These are phyloP conservation scores for Cephus pygmeus DNA, from an alignment of 2,888 invertebrate genomes.

Conservation along the genomic window DNA sequence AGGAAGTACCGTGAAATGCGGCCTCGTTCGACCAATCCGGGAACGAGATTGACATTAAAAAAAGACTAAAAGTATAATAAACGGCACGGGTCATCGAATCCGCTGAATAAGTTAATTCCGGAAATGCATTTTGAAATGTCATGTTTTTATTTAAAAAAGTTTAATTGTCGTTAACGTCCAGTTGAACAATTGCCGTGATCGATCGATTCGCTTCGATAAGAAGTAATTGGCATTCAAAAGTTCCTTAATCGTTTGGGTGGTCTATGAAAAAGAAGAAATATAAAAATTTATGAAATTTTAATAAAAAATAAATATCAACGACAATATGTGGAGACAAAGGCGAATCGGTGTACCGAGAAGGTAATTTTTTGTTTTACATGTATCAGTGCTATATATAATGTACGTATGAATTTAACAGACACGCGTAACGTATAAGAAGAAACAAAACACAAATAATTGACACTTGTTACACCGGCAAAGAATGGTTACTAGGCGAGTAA, in stretches of 20 bases:
- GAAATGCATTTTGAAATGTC: not conserved
- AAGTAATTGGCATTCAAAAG: not conserved
- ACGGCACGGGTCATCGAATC: not conserved
- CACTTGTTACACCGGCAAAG: not conserved
- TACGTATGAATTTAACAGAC: not conserved
- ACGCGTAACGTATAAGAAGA: not conserved
- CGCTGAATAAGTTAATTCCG: not conserved
- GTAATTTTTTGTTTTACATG: slow-evolving; percentile 35
- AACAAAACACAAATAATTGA: not conserved
- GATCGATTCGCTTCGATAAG: not conserved
- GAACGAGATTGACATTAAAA: not conserved
- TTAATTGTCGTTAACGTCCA: not conserved
- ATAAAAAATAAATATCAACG: slow-evolving; percentile 44
- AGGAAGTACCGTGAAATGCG: not conserved
- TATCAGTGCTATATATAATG: not conserved
- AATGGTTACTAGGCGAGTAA: not conserved
- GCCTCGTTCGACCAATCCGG: not conserved
- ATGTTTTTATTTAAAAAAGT: not conserved
- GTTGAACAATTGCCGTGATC: not conserved
- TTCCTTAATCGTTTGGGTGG: not conserved
- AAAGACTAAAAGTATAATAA: not conserved
- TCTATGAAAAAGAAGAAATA: not conserved
- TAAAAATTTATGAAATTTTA: not conserved
- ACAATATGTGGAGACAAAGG: slow-evolving; percentile 59
- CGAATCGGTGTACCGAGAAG: slow-evolving; percentile 62